Evolutionary conservation across 2,888 invertebrate species (phyloP), one percentile per base, ranked within the genome.

Genomic region (Agrochola lota): DNA sequence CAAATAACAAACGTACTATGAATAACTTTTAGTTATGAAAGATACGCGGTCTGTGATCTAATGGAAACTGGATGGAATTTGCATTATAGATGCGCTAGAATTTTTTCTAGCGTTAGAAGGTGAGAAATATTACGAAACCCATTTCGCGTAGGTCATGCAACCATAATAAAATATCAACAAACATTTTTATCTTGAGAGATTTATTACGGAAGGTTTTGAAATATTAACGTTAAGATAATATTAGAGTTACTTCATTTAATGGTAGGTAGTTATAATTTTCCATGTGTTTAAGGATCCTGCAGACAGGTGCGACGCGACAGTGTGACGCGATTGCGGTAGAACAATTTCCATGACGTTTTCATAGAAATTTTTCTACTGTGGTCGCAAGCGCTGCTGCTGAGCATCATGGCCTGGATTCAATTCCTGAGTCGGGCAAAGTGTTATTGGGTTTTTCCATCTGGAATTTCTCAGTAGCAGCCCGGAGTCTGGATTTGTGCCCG

Each of bases 61-160:
- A 35, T 49, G n/a, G 40, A n/a, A 64, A 35, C 40, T 78, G 17
- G 23, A 57, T 49, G 40, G 30, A 79, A 59, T 55, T 73, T 66
- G 73, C 35, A 66, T 30, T 66, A 62, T 35, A 43, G 23, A 79
- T 78, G n/a, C 43, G 20, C 35, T 52, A 26, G 35, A 78, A 66
- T 43, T 12, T 12, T 23, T 35, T 23, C 17, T 49, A 26, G 66
- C 23, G 11, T 55, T 26, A 15, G 3, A 35, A 78, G 69, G 46
- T 26, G 15, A 55, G 2, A 40, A 62, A 67, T 79, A 81, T 81
- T 49, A 81, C 20, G 26, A 46, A 55, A 62, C 15, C 12, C 0
- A 30, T 46, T 60, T 35, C n/a, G 6, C 46, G 43, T 12, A 15
- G 43, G 11, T 55, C n/a, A 23, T 52, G 30, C 17, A 26, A 55